Evolutionary conservation across 1,140 invertebrate species (phyloP).

Genomic region (Sipha flava): DNA sequence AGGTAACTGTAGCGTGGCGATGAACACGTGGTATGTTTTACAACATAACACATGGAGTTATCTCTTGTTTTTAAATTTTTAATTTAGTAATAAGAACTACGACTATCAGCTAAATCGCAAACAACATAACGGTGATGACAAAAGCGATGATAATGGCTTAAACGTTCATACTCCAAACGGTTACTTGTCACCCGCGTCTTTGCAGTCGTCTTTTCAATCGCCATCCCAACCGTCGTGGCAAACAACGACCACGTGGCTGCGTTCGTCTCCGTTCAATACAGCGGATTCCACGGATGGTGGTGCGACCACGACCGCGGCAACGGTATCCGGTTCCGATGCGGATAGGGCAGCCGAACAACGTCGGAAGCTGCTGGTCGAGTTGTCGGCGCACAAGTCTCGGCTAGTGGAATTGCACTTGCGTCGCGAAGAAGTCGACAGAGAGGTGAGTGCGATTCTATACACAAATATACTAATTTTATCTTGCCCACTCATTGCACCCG

Average conservation of each 20-base stretch:
- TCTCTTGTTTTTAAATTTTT: too few relatives aligned
- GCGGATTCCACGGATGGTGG: not conserved
- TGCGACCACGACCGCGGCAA: not conserved
- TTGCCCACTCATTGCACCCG: too few relatives aligned
- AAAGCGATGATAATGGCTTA: too few relatives aligned
- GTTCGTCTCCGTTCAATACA: not conserved
- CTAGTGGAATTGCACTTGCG: slow-evolving; percentile 9
- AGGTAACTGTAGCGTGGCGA: too few relatives aligned
- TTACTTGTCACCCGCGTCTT: too few relatives aligned
- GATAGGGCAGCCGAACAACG: not conserved
- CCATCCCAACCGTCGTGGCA: not conserved
- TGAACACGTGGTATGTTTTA: too few relatives aligned
- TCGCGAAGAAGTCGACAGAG: not conserved
- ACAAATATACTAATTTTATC: too few relatives aligned
- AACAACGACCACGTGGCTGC: not conserved
- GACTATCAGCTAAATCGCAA: too few relatives aligned
- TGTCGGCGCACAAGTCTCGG: not conserved
- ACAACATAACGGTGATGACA: not conserved
- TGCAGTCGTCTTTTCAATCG: not conserved
- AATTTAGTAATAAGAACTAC: too few relatives aligned
- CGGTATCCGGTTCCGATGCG: not conserved
- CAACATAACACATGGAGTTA: too few relatives aligned
- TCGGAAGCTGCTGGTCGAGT: not conserved
- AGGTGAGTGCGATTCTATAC: not conserved
- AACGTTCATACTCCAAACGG: too few relatives aligned